These are phyloP conservation scores for Indri indri DNA, from an alignment of 2,113 vertebrate species.

Conservation along the genomic window DNA sequence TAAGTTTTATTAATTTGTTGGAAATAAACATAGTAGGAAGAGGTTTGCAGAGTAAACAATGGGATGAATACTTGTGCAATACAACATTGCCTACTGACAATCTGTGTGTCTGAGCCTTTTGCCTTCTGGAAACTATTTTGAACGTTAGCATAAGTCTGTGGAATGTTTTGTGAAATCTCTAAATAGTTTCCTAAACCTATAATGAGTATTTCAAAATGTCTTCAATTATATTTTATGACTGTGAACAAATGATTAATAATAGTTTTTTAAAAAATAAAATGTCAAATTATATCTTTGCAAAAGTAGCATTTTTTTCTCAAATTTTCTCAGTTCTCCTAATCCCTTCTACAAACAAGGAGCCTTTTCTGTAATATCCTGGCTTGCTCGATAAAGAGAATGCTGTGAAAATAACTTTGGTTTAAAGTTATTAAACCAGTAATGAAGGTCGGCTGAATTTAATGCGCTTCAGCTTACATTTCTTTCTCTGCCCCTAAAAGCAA, in stretches of 20 bases:
- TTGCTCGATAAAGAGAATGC: background rate
- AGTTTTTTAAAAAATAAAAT: conserved; percentile 16
- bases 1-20: conserved; percentile 25
- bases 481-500: background rate
- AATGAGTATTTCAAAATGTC: conserved; percentile 46
- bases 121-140: conserved; percentile 58
- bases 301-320: background rate
- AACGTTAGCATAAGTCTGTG: background rate
- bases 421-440: background rate
- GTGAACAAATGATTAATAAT: conserved; percentile 33
- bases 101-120: background rate
- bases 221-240: conserved; percentile 3
- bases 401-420: background rate
- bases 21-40: background rate
- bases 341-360: background rate
- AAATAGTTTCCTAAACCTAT: conserved; percentile 9
- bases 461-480: background rate
- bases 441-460: background rate
- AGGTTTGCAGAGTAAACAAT: background rate
- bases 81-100: conserved; percentile 31
- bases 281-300: background rate
- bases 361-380: background rate
- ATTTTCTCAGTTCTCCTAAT: background rate
- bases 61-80: background rate
- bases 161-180: conserved; percentile 40